Base-by-base conservation (phyloP, 2,888 invertebrate species). In the Lochmaea capreae region DNA sequence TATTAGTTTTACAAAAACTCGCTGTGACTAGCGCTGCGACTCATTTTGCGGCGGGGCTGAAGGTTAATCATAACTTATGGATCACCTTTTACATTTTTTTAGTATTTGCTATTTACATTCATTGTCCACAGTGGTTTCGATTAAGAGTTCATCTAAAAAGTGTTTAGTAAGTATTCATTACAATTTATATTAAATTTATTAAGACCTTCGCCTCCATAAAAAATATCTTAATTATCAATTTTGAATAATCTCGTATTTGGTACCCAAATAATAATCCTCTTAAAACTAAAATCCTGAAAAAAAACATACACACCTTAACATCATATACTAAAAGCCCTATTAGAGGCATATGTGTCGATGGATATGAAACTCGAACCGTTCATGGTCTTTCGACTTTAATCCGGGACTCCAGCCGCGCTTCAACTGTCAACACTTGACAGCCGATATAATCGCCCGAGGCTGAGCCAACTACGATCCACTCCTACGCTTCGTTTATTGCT, bases 401-500 rank as follows among this genome's bases (percentile, higher is more conserved):
- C 80, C 79, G 70, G 79, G 65, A 72, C 80, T 81, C 80, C 81
- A 76, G 79, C 78, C 77, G 83, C 78, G 82, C 80, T 80, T 80
- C 81, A 80, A 81, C 82, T 82, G 83, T 82, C 83, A 83, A 81
- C 81, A 82, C 82, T 82, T 82, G 82, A 82, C 81, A 82, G 81
- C 76, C 83, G 82, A 83, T 82, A 82, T 82, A 82, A 83, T 81
- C 83, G 81, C 83, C 82, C 66, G 74, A 75, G 80, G 82, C 80
- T 79, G 77, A 77, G 76, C 75, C 78, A 77, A 80, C 77, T 79
- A 78, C 79, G 69, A 70, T 73, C 65, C 66, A 69, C 82, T 81
- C 82, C 81, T 79, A 80, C 81, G 81, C 81, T 79, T 80, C 81
- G 80, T 82, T 83, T 80, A 78, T 80, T 75, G 78, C 80, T 79